Percentiles rank a stretch among this genome's conserved stretches.
These are phyloP conservation scores for Rhaphigaster nebulosa DNA, from an alignment of 2,888 invertebrate genomes.

Conservation along the genomic window DNA sequence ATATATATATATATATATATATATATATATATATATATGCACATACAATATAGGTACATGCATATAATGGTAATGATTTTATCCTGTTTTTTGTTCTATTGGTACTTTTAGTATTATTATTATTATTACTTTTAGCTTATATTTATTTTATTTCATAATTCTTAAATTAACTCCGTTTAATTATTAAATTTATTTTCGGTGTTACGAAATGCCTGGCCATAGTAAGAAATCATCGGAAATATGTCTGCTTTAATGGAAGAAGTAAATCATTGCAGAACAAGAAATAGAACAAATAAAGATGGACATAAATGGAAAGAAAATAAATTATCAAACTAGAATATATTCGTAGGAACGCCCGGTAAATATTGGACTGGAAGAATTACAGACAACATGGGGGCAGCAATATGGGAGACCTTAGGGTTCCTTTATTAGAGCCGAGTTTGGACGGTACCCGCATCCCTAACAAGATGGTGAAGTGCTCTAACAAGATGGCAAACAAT, in stretches of 20 bases:
- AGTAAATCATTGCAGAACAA: background rate
- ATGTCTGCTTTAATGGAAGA: background rate
- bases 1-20: too few species aligned
- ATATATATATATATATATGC: too few species aligned
- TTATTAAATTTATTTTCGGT: too few species aligned
- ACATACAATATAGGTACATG: too few species aligned
- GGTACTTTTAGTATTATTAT: too few species aligned
- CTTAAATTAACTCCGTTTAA: too few species aligned
- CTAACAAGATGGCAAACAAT: conserved; percentile 29
- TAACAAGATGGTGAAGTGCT: conserved; percentile 18
- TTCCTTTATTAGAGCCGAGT: conserved; percentile 17
- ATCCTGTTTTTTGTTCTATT: too few species aligned
- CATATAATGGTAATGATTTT: too few species aligned
- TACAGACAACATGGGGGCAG: background rate
- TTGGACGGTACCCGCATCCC: conserved; percentile 29
- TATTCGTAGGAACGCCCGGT: background rate
- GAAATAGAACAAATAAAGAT: background rate
- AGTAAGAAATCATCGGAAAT: background rate
- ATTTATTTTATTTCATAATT: too few species aligned
- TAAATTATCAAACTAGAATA: background rate
- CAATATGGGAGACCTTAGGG: background rate
- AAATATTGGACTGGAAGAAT: conserved; percentile 17
- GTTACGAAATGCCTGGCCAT: too few species aligned
- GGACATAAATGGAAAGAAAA: background rate
- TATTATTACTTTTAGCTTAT: too few species aligned